Percentiles rank a stretch among this genome's conserved stretches.
Conservation (phyloP, 1,140 invertebrate species). For the Spodoptera frugiperda region DNA sequence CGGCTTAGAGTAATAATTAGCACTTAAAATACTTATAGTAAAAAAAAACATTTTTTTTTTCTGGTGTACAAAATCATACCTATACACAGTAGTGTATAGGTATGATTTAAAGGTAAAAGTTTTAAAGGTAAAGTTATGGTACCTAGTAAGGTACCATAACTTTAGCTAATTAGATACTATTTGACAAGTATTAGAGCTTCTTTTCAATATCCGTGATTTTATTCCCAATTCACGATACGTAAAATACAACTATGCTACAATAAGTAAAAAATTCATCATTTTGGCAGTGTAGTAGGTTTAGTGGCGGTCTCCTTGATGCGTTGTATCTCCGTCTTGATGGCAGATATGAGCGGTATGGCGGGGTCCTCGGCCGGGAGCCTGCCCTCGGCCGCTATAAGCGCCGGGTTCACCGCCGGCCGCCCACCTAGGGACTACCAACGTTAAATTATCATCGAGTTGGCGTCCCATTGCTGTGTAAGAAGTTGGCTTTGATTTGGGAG, state of each 20-base stretch:
- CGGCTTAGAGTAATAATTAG: too few species aligned
- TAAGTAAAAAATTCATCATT: conserved; percentile 17
- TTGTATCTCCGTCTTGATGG: conserved; percentile 87
- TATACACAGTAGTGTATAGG: too few species aligned
- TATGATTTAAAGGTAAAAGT: too few species aligned
- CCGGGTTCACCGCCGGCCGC: conserved; percentile 73
- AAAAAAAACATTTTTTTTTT: too few species aligned
- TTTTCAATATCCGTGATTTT: too few species aligned
- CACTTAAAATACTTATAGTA: too few species aligned
- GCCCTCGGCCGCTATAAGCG: conserved; percentile 75
- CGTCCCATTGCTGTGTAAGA: conserved; percentile 48
- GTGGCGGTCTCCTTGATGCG: conserved; percentile 70
- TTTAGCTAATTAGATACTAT: too few species aligned
- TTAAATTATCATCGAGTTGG: conserved; percentile 47
- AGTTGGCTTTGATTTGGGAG: conserved; percentile 13
- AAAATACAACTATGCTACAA: background rate
- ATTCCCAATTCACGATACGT: too few species aligned
- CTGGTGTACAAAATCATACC: too few species aligned
- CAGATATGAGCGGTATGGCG: conserved; percentile 87
- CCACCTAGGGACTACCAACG: conserved; percentile 55
- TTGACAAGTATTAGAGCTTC: too few species aligned
- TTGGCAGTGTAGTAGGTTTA: conserved; percentile 54
- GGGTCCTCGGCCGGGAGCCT: conserved; percentile 84
- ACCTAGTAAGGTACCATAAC: too few species aligned
- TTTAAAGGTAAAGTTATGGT: too few species aligned